Conservation (phyloP, 1,140 invertebrate species). For the Sinella curviseta region DNA sequence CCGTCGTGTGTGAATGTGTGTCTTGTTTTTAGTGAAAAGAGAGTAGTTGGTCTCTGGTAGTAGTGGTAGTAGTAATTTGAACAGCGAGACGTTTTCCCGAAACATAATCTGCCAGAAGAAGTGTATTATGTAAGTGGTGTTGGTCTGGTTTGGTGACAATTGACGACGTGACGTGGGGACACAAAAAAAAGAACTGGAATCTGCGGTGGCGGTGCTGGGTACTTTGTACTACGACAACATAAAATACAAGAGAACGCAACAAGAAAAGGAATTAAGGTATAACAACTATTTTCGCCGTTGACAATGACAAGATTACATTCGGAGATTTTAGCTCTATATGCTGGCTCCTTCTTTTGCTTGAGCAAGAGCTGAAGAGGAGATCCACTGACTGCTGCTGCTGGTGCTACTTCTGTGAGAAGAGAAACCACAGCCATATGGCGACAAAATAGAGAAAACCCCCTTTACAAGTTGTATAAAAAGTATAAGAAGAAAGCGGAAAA, state of each 20-base stretch:
- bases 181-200: neutral
- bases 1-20: no score
- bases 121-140: no score
- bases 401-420: neutral
- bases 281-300: neutral
- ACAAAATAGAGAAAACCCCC: neutral
- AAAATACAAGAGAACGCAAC: neutral
- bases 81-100: no score
- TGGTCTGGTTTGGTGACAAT: neutral
- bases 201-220: neutral
- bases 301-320: neutral
- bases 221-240: neutral
- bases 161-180: neutral
- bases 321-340: no score
- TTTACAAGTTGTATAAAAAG: neutral
- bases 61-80: no score
- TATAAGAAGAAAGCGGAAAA: no score
- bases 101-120: no score
- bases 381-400: no score
- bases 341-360: neutral
- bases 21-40: no score
- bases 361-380: no score
- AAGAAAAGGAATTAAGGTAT: neutral
- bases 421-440: constrained; percentile 9
- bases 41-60: no score